These are phyloP conservation scores for Heliconius nattereri DNA, from an alignment of 1,140 invertebrate species.

Conservation along the genomic window DNA sequence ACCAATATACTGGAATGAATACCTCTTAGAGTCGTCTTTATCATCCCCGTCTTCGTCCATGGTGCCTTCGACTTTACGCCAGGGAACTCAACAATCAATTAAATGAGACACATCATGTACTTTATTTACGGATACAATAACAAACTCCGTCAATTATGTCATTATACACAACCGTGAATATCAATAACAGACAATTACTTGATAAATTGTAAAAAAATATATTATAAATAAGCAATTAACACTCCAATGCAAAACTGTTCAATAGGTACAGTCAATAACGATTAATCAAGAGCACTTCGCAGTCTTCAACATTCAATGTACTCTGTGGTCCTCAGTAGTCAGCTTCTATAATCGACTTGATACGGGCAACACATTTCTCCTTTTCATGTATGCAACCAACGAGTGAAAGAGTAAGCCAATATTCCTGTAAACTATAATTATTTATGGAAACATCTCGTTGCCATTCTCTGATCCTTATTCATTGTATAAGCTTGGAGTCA, in stretches of 20 bases:
- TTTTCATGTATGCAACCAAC: neutral
- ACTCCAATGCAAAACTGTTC: constrained; percentile 5
- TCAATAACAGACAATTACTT: neutral
- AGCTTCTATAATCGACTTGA: neutral
- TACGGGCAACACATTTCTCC: neutral
- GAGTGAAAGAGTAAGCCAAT: neutral
- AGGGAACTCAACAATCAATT: constrained; percentile 15
- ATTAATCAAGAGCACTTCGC: constrained; percentile 10
- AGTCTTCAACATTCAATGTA: neutral
- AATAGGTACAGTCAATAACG: constrained; percentile 6
- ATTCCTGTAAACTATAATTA: neutral
- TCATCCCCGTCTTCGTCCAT: constrained; percentile 74
- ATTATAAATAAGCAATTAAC: constrained; percentile 1
- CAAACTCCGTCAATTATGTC: constrained; percentile 1
- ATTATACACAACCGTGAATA: neutral
- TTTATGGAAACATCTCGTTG: neutral
- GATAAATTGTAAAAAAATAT: constrained; percentile 2
- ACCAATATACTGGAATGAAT: constrained; percentile 21
- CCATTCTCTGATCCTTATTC: neutral
- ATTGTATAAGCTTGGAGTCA: neutral
- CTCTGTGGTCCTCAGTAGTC: neutral
- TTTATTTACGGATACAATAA: neutral
- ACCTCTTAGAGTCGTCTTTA: constrained; percentile 73
- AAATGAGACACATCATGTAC: constrained; percentile 27
- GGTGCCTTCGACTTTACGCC: constrained; percentile 31